Percentiles rank a stretch among this genome's conserved stretches.
Conservation (phyloP, 2,113 vertebrate species). For the Sporophila hypoxantha region DNA sequence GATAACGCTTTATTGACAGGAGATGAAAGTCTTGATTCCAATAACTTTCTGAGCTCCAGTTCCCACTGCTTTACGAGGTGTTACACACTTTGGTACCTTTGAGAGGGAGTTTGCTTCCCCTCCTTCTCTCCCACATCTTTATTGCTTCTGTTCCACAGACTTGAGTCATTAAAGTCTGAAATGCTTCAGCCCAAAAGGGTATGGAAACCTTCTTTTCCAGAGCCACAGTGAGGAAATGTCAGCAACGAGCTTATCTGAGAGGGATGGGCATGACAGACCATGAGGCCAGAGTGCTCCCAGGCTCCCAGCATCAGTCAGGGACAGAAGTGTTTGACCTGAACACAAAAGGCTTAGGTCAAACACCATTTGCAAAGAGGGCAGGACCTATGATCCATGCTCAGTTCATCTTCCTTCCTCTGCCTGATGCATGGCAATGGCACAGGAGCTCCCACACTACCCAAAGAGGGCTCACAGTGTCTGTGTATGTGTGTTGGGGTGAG, state of each 20-base stretch:
- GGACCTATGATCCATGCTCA: rapidly evolving
- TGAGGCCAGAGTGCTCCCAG: not conserved
- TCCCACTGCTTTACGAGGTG: conserved; percentile 70
- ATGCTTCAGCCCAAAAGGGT: not conserved
- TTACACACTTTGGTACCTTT: conserved; percentile 61
- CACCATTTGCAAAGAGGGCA: not conserved
- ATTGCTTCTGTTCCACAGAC: conserved; percentile 60
- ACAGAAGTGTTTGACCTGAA: not conserved
- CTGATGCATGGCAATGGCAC: not conserved
- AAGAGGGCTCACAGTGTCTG: not conserved
- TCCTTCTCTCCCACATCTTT: conserved; percentile 45
- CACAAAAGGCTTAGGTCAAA: not conserved
- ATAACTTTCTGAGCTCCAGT: conserved; percentile 53
- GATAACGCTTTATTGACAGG: conserved; percentile 68
- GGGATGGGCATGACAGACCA: not conserved
- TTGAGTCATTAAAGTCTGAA: conserved; percentile 45
- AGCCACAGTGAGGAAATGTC: not conserved
- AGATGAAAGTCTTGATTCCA: conserved; percentile 70
- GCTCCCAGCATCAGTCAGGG: not conserved
- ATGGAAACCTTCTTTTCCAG: conserved; percentile 5
- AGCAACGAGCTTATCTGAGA: not conserved
- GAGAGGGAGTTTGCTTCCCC: conserved; percentile 51
- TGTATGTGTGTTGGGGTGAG: not conserved
- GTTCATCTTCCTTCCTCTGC: not conserved
- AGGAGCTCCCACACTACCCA: rapidly evolving